Evolutionary conservation across 2,113 vertebrate genomes (phyloP), one percentile per base, ranked within the genome.

Genomic region (Aegithalos caudatus): DNA sequence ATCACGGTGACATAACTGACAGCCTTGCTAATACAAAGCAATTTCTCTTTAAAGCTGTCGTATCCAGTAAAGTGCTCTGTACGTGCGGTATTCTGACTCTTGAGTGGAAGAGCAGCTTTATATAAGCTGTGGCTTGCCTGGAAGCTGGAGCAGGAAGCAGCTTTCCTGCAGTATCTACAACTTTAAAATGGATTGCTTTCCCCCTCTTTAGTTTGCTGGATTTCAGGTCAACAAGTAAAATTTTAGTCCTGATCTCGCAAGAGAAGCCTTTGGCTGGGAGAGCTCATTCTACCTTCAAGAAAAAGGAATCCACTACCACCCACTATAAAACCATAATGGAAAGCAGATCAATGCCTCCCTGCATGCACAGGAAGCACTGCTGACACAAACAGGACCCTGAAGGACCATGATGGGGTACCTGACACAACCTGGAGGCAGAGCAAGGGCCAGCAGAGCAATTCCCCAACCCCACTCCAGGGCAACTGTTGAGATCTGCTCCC

Each of bases 1-100:
- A 91, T 74, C 95, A 71, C 7, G 80, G 82, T 94, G 96, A 96
- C 95, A 95, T 96, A 96, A 97, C 90, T 94, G 97, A 96, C 96
- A 95, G 95, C 37, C 61, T 73, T 66, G 86, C 90, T 96, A 97
- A 97, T 90, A 92, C 93, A 95, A 96, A 90, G 82, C 86, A 95
- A 95, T 97, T 97, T 96, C 94, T 96, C 70, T 94, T 93, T 96
- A 94, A 95, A 91, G 89, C 92, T 97, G 86, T 95, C 95, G 54
- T 92, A 91, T 82, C 94, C 79, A 96, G 94, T 92, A 77, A 96
- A 92, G 89, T 79, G 64, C 69, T 94, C 95, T 84, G 89, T 87
- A 86, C 20, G 60, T 86, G 95, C 7, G 53, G 86, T 80, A 94
- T 88, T 91, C 95, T 90, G 92, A 93, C 67, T 92, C 91, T 42